A percentile compares a stretch with the other conserved stretches of the same genome.
Conservation (phyloP, 2,797 vertebrate species). For the Microctenopoma lineatum region DNA sequence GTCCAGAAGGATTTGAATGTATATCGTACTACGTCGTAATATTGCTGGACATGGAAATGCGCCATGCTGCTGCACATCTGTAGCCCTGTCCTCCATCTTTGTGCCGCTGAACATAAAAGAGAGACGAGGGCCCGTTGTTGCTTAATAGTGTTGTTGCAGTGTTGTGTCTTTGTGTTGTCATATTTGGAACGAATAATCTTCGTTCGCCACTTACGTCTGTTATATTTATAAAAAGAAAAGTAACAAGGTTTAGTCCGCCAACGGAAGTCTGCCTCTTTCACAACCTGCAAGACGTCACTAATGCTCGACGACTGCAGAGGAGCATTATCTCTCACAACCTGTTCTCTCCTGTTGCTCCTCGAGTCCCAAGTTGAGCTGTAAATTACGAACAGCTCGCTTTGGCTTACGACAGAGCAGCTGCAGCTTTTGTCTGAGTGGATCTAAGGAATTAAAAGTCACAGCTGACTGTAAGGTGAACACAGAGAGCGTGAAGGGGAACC, state of each 20-base stretch:
- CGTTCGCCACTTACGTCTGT: too few species aligned
- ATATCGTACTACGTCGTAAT: not conserved
- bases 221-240: not conserved
- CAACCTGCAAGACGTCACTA: slow-evolving; percentile 35
- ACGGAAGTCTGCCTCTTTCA: slow-evolving; percentile 32
- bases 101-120: slow-evolving; percentile 1
- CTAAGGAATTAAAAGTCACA: slow-evolving; percentile 42
- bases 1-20: not conserved
- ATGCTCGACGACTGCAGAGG: slow-evolving; percentile 9
- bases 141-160: not conserved
- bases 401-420: slow-evolving; percentile 31
- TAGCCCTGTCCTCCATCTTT: slow-evolving; percentile 1
- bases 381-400: slow-evolving; percentile 33
- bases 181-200: slow-evolving; percentile 6
- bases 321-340: not conserved
- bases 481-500: slow-evolving; percentile 21
- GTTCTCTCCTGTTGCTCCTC: slow-evolving; percentile 8
- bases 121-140: not conserved
- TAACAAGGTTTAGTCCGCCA: slow-evolving; percentile 15
- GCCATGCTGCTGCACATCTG: not conserved
- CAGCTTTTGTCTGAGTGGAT: slow-evolving; percentile 30
- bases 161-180: not conserved
- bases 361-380: slow-evolving; percentile 20
- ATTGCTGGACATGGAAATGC: not conserved
- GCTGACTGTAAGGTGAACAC: slow-evolving; percentile 15